phyloP scores from a whole-genome alignment of 2,113 vertebrate species.

The Polypterus senegalus region DNA sequence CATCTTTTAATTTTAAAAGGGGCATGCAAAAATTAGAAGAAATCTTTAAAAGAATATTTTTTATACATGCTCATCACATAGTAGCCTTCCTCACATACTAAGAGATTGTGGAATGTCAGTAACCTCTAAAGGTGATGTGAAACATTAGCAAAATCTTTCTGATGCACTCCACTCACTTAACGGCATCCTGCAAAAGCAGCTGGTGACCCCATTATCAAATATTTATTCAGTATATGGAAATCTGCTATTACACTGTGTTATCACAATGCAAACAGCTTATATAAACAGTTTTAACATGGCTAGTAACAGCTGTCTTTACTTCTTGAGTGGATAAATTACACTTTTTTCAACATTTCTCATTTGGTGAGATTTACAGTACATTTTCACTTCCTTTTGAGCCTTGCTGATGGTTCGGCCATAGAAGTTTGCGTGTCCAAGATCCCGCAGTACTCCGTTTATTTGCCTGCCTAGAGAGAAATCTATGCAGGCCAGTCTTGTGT shows the following conservation, averaged over 20 bases:
- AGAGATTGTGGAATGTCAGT: conserved; percentile 54
- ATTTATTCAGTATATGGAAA: conserved; percentile 80
- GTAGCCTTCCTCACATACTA: conserved; percentile 28
- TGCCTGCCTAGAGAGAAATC: conserved; percentile 32
- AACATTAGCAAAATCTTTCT: conserved; percentile 28
- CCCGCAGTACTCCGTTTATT: conserved; percentile 31
- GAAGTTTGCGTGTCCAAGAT: conserved; percentile 30
- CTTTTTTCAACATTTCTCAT: conserved; percentile 48
- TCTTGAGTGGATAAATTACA: conserved; percentile 45
- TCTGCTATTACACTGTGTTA: conserved; percentile 57
- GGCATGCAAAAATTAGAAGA: no score
- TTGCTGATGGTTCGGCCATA: conserved; percentile 27
- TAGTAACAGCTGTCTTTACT: conserved; percentile 51
- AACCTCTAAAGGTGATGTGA: conserved; percentile 23
- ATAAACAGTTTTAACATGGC: conserved; percentile 64
- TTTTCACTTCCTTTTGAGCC: conserved; percentile 32
- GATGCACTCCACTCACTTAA: conserved; percentile 62
- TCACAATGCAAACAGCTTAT: conserved; percentile 78
- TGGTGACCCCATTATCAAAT: conserved; percentile 71
- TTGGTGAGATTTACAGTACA: conserved; percentile 44
- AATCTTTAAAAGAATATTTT: no score
- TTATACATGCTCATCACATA: no score
- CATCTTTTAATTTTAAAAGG: no score
- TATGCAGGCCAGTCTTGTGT: conserved; percentile 26
- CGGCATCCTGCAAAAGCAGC: conserved; percentile 92